These are phyloP conservation scores for Yponomeuta evonymella DNA, from an alignment of 2,888 invertebrate species.

Conservation along the genomic window DNA sequence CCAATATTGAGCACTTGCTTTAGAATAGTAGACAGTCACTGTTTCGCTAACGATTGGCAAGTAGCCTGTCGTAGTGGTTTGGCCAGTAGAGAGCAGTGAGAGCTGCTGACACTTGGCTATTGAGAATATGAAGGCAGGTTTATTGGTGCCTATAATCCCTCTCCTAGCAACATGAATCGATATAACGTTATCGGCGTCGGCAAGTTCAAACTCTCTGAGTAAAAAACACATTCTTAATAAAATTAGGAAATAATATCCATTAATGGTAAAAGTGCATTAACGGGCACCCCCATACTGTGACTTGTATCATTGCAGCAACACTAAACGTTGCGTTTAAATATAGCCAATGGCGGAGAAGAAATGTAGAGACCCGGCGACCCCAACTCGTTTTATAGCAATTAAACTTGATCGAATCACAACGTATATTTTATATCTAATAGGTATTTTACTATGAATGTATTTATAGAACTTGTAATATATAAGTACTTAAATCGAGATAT, in stretches of 20 bases:
- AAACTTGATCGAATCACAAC: constrained; percentile 7
- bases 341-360: constrained; percentile 2
- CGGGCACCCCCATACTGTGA: constrained; percentile 8
- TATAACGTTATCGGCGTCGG: constrained; percentile 20
- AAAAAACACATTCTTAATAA: neutral
- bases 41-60: neutral
- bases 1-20: neutral
- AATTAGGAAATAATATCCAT: neutral
- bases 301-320: constrained; percentile 7
- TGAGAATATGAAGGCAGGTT: constrained; percentile 56
- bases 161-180: constrained; percentile 53
- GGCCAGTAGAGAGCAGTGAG: constrained; percentile 5
- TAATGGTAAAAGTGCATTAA: constrained; percentile 1
- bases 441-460: neutral
- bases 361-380: constrained; percentile 1
- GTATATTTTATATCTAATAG: neutral
- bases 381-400: constrained; percentile 7
- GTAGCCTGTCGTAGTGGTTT: neutral
- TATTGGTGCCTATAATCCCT: constrained; percentile 36
- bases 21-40: neutral
- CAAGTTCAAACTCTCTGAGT: neutral
- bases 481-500: constrained; percentile 15
- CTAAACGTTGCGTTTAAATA: constrained; percentile 7
- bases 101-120: constrained; percentile 19
- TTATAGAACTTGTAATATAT: neutral